Evolutionary conservation across 1,140 invertebrate species (phyloP).

Genomic region (Bombus consobrinus): DNA sequence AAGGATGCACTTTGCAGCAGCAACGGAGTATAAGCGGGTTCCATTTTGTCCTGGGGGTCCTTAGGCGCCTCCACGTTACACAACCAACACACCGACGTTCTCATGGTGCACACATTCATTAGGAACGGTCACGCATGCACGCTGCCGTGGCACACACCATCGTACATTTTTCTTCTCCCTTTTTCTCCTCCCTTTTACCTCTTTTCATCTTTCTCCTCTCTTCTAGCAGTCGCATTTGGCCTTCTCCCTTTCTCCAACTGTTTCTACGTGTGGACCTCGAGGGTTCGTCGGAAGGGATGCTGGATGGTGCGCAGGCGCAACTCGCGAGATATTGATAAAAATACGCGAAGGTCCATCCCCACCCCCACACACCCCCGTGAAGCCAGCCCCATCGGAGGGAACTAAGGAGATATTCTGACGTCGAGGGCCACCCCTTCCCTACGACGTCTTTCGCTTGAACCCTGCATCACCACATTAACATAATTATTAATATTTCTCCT

Average conservation of each 20-base stretch:
- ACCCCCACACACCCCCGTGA: constrained; percentile 71
- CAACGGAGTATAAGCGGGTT: constrained; percentile 79
- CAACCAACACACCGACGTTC: constrained; percentile 58
- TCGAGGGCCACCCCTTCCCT: constrained; percentile 74
- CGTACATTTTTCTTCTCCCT: constrained; percentile 34
- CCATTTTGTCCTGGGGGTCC: constrained; percentile 81
- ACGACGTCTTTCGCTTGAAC: constrained; percentile 50
- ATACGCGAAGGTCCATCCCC: constrained; percentile 81
- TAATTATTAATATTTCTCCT: constrained; percentile 79
- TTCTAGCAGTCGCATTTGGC: not conserved
- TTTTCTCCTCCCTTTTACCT: not conserved
- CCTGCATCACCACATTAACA: constrained; percentile 78
- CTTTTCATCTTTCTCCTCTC: not conserved
- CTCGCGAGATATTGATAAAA: constrained; percentile 82
- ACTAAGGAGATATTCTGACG: constrained; percentile 81
- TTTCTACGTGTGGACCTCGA: constrained; percentile 69
- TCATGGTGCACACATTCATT: constrained; percentile 73
- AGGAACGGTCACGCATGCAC: constrained; percentile 66
- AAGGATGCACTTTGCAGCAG: constrained; percentile 78
- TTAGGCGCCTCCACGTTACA: constrained; percentile 73
- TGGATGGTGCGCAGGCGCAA: constrained; percentile 77
- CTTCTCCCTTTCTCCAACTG: constrained; percentile 52
- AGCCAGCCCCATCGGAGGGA: constrained; percentile 74
- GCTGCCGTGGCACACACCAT: constrained; percentile 34
- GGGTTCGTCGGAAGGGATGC: constrained; percentile 77